Evolutionary conservation across 2,113 vertebrate species (phyloP).

Genomic region (Dicaeum eximium): DNA sequence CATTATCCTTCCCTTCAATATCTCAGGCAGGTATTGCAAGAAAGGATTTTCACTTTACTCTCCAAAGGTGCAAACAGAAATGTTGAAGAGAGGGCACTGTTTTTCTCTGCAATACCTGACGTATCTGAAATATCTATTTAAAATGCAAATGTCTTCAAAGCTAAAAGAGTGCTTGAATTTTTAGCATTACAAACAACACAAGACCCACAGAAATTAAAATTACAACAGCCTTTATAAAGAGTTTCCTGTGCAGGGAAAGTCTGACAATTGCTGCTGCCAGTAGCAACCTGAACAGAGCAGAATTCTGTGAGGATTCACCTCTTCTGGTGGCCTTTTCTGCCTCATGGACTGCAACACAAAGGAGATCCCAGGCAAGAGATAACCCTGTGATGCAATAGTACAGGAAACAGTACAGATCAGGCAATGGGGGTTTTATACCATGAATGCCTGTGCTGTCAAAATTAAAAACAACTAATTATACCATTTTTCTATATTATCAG

Average conservation of each 20-base stretch:
- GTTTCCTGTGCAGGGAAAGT: neutral
- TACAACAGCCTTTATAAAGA: neutral
- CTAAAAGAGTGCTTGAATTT: neutral
- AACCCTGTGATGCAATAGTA: neutral
- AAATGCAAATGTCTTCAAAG: neutral
- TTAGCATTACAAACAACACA: neutral
- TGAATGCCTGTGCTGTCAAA: neutral
- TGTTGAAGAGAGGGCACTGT: neutral
- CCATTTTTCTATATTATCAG: neutral
- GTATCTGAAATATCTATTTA: neutral
- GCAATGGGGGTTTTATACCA: neutral
- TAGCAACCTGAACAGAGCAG: neutral
- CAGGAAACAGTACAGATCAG: neutral
- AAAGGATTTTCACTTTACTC: neutral
- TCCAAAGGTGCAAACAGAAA: neutral
- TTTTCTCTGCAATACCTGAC: neutral
- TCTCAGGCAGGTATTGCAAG: neutral
- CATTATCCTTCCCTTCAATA: neutral
- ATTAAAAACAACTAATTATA: neutral
- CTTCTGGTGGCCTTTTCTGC: neutral
- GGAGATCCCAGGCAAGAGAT: neutral
- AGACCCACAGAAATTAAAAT: neutral
- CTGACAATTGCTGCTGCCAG: neutral
- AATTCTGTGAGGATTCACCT: neutral
- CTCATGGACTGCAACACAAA: neutral